A percentile compares a stretch with the other conserved stretches of the same genome.
Conservation (phyloP, 2,797 vertebrate species). For the Anolis apletophallus region DNA sequence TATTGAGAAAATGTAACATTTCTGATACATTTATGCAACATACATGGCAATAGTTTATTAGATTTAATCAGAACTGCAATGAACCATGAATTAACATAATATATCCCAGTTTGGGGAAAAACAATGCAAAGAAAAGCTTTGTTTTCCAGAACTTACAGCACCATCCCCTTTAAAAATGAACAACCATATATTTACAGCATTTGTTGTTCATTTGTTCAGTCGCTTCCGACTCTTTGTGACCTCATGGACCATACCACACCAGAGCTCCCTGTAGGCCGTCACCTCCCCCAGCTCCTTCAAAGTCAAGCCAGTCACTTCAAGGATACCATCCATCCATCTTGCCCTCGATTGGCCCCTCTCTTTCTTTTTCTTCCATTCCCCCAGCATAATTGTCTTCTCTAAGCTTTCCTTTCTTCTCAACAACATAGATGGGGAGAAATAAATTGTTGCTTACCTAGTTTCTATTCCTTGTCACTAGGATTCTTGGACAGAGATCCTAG, state of each 20-base stretch:
- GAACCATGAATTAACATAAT: neutral
- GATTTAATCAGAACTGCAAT: neutral
- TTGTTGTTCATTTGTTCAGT: no score
- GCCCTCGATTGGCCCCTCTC: no score
- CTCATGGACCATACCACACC: no score
- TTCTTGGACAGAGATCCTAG: neutral
- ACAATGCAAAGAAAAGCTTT: neutral
- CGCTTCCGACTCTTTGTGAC: no score
- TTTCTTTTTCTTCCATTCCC: no score
- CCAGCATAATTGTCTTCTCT: no score
- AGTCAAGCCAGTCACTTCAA: no score
- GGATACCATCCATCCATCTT: no score
- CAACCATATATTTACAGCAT: neutral
- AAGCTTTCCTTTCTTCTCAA: no score
- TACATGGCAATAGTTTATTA: neutral
- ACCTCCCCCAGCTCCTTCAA: no score
- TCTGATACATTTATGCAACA: constrained; percentile 13
- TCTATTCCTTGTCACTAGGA: neutral
- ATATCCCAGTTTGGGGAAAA: constrained; percentile 9
- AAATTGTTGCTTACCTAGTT: neutral
- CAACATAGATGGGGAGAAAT: neutral
- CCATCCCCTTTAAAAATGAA: neutral
- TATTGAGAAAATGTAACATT: constrained; percentile 10
- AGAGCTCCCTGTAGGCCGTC: no score
- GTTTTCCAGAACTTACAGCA: accelerated